Base-by-base conservation (phyloP, 1,140 invertebrate genomes). In the Diabrotica virgifera region DNA sequence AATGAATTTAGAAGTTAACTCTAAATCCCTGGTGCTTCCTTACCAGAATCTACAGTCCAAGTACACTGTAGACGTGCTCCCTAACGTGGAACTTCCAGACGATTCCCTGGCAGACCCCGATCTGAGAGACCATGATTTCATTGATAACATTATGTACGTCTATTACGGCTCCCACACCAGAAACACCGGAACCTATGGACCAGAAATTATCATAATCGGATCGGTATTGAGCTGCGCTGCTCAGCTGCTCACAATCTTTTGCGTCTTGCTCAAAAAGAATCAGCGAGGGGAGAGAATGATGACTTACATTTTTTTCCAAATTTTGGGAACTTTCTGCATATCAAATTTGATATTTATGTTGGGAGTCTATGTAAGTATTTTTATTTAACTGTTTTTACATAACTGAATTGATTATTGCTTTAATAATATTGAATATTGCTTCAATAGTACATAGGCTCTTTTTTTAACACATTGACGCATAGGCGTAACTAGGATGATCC, bases 141-240 rank as follows among this genome's bases (percentile, higher is more conserved):
- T 85, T 58, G 83, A 85, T 71, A 82, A 81, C 65, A 79, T 85
- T 57, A 84, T 84, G 82, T 85, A 84, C 65, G 82, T 85, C 14
- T 84, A 85, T 70, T 85, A 83, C 73, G 83, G 83, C 51, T 75
- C 78, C 11, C 72, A 76, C 46, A 74, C 73, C 14, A 74, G 76
- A 55, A 73, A 70, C 67, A 66, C 65, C 8, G 75, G 73, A 36
- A 77, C 67, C 61, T 76, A 79, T 52, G 77, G 78, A 35, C 69
- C 76, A 61, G 75, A 78, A 68, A 78, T 80, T 51, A 77, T 77
- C 35, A 77, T 79, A 50, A 72, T 77, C 57, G 78, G 77, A 46
- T 68, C 70, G 40, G 76, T 78, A 59, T 66, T 80, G 37, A 79
- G 76, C 66, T 76, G 74, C 64, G 76, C 76, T 40, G 76, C 76